Evolutionary conservation across 2,113 vertebrate genomes (phyloP), one percentile per base, ranked within the genome.

Genomic region (Gallinago paraguaiae): DNA sequence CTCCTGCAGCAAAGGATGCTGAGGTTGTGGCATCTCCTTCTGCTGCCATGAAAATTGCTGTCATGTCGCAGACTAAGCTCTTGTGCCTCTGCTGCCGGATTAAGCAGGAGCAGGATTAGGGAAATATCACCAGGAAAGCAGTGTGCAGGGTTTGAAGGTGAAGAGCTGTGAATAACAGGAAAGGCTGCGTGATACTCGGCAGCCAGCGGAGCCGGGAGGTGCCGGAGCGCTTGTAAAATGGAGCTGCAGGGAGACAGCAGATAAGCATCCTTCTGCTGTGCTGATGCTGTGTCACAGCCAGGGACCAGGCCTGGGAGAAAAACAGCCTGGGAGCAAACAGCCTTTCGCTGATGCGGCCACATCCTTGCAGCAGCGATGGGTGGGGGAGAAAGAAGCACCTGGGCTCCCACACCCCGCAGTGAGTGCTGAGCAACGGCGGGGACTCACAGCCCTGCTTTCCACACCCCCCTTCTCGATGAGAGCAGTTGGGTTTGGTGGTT

Each of bases 1-100:
- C 96, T 96, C 80, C 93, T 84, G 93, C 95, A 89, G 95, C 69
- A 82, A 76, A 20, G 18, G 45, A 19, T 70, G 78, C 93, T 5
- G 78, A 30, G 50, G n/a, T 78, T 46, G 90, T 91, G 91, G 76
- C 95, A 60, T 81, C 82, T 82, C 79, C 82, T 88, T 37, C 90
- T 82, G 86, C 92, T 91, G 72, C 92, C 80, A 5, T 76, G 68
- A 93, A 77, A 92, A 94, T 68, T 81, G 71, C 93, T 90, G 88
- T 93, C 92, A 28, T 86, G 74, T 93, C 53, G 20, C 72, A 79
- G 61, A 37, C 65, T 91, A 17, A 92, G 92, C 83, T 93, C 53
- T 20, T 20, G 72, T 86, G 79, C 72, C 76, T 93, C 86, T 88
- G 61, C 83, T 80, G 88, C 65, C 74, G 69, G 77, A 76, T 91